Conservation (phyloP, 1,140 invertebrate genomes). For the Ylistrum balloti region DNA sequence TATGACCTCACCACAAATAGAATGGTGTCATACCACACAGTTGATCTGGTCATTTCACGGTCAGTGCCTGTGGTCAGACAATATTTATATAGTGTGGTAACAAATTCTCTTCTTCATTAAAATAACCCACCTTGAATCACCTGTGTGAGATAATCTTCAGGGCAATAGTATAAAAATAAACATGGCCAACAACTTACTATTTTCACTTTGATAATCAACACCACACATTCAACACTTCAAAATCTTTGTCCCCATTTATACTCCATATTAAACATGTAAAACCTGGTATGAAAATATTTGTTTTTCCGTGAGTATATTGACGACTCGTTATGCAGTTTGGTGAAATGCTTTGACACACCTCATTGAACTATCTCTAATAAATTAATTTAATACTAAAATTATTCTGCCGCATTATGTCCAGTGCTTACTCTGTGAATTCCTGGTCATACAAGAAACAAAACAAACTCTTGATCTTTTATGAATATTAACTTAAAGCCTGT, state of each 20-base stretch:
- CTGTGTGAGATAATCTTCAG: background rate
- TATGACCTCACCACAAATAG: background rate
- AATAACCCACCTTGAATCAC: background rate
- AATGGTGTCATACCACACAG: background rate
- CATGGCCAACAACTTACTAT: background rate
- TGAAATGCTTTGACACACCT: background rate
- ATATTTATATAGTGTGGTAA: background rate
- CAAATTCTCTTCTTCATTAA: background rate
- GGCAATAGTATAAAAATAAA: conserved; percentile 9
- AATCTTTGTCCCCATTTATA: conserved; percentile 12
- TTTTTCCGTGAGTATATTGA: conserved; percentile 18
- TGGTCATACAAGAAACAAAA: background rate
- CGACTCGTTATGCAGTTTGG: conserved; percentile 1
- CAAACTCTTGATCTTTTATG: background rate
- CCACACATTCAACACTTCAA: background rate
- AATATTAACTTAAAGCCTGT: background rate
- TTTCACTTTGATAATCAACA: background rate
- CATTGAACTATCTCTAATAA: background rate
- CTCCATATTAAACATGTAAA: background rate
- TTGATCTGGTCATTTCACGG: background rate
- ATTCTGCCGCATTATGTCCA: background rate
- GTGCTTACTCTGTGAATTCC: background rate
- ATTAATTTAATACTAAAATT: background rate
- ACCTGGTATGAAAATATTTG: conserved; percentile 11
- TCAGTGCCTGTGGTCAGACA: background rate